These are phyloP conservation scores for Petrosia ficiformis DNA, from an alignment of 37 sponge, comb jelly and placozoan genomes.

Conservation along the genomic window DNA sequence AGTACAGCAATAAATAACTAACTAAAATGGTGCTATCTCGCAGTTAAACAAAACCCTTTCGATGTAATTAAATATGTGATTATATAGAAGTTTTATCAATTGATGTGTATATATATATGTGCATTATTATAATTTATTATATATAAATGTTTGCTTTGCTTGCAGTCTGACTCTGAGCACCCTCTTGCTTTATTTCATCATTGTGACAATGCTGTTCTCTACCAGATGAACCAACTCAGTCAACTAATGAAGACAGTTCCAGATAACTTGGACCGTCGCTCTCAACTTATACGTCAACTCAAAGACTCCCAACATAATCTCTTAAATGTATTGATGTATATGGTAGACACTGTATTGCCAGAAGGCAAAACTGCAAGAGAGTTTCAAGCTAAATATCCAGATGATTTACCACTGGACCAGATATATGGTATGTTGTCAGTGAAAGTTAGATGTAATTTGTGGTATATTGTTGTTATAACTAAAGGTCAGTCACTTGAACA, in stretches of 20 bases:
- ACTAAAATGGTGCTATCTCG: too few relatives aligned
- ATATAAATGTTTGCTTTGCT: too few relatives aligned
- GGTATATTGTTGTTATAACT: too few relatives aligned
- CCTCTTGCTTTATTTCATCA: conserved; percentile 68
- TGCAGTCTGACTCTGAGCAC: conserved; percentile 51
- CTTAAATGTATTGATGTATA: conserved; percentile 62
- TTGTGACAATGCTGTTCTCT: conserved; percentile 61
- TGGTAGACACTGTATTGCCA: conserved; percentile 36
- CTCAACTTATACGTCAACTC: conserved; percentile 51
- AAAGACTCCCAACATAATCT: conserved; percentile 80
- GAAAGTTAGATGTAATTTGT: background rate
- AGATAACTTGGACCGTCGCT: conserved; percentile 59
- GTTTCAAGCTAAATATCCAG: conserved; percentile 83
- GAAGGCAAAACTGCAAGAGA: conserved; percentile 42
- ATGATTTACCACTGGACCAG: conserved; percentile 68
- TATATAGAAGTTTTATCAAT: too few relatives aligned
- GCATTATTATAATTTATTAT: too few relatives aligned
- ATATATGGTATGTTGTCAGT: conserved; percentile 55
- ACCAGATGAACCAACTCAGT: conserved; percentile 57
- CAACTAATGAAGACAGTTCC: conserved; percentile 41
- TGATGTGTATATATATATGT: too few relatives aligned
- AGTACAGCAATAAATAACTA: too few relatives aligned
- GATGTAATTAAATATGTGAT: too few relatives aligned
- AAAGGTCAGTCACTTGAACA: too few relatives aligned
- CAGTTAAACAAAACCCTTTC: too few relatives aligned